Evolutionary conservation across 2,888 invertebrate genomes (phyloP), one percentile per base, ranked within the genome.

Genomic region (Autographa gamma): DNA sequence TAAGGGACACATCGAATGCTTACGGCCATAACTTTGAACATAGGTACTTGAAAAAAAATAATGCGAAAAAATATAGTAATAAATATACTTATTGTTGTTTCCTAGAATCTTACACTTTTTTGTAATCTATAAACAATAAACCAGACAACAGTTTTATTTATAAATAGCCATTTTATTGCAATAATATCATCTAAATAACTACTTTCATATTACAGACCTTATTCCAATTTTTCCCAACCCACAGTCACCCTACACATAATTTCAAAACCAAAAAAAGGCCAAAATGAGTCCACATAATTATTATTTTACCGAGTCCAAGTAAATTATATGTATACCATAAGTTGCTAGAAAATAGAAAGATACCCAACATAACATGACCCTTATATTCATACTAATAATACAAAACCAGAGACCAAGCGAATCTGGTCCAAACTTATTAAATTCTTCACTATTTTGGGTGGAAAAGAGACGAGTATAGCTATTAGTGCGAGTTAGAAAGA

Each of bases 261-360:
- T 88, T 87, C 86, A 86, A 88, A 84, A 86, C 88, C 86, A 89
- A 90, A 89, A 48, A 87, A 86, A 87, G 85, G 83, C 79, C 89
- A 89, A 88, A 87, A 86, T 87, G 87, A 85, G 75, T 79, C 88
- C 84, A 90, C 90, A 90, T 93, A 93, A 93, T 94, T 92, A 94
- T 93, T 92, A 93, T 93, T 94, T 93, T 92, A 93, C 92, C 86
- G 86, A 79, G 78, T 84, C 85, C 84, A 83, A 88, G 91, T 92
- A 92, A 93, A 94, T 94, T 94, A 93, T 91, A 92, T 83, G 80
- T 79, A 80, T 63, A 63, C 54, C 65, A 65, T 64, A 38, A 61
- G 73, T 16, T 9, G 58, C 75, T 84, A 84, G 84, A 77, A 84
- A 80, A 83, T 83, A 84, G 82, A 41, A 58, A 0, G 32, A 13